These are phyloP conservation scores for Leuciscus idus DNA, from an alignment of 2,113 vertebrate species.

Conservation along the genomic window DNA sequence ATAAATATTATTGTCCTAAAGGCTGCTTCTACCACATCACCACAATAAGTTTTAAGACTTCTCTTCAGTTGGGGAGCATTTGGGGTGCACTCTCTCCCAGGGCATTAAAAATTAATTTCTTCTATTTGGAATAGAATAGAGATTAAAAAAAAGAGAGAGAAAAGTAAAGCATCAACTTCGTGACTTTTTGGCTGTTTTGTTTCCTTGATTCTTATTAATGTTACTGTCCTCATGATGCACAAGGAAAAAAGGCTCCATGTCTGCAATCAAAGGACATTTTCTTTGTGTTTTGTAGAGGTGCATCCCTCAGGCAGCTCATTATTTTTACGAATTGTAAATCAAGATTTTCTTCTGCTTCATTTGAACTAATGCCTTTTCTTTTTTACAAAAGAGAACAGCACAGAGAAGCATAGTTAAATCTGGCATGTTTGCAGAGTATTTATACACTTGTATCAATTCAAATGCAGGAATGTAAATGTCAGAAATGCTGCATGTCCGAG, in stretches of 20 bases:
- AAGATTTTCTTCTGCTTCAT: conserved; percentile 33
- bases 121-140: conserved; percentile 22
- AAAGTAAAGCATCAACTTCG: background rate
- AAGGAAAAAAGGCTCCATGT: background rate
- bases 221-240: background rate
- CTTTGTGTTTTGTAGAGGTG: conserved; percentile 11
- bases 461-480: conserved; percentile 34
- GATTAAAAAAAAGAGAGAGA: background rate
- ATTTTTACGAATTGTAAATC: conserved; percentile 37
- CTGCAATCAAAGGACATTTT: background rate
- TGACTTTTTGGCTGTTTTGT: conserved; percentile 30
- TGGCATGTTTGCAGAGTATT: conserved; percentile 6
- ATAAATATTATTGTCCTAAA: conserved; percentile 9
- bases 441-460: conserved; percentile 8
- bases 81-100: background rate
- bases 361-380: conserved; percentile 8
- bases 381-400: background rate
- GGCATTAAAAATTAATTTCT: conserved; percentile 41
- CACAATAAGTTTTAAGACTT: background rate
- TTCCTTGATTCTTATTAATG: conserved; percentile 10
- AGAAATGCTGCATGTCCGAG: background rate
- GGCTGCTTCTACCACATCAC: conserved; percentile 31
- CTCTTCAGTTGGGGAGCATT: conserved; percentile 9
- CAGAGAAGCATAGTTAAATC: background rate
- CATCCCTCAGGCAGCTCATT: conserved; percentile 37